These are phyloP conservation scores for Coenobita brevimanus DNA, from an alignment of 1,140 invertebrate genomes.

Conservation along the genomic window DNA sequence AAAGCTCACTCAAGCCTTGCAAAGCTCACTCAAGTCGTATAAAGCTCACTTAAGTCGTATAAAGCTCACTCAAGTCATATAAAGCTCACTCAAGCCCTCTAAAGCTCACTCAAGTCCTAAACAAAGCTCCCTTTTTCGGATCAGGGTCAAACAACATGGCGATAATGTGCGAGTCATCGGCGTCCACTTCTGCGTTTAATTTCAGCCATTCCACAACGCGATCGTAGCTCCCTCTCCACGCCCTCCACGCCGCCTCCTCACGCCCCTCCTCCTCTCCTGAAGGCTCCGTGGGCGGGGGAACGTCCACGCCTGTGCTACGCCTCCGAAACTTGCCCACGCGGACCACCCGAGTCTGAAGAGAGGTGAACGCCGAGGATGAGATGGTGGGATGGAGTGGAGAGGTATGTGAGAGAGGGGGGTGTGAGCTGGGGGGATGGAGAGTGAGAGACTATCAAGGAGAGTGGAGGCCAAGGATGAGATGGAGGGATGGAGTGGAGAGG, in stretches of 20 bases:
- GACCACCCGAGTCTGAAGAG: conserved; percentile 2
- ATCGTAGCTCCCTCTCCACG: conserved; percentile 40
- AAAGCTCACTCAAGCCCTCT: too few species aligned
- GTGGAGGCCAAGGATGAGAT: too few species aligned
- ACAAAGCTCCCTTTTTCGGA: conserved; percentile 18
- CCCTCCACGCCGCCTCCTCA: conserved; percentile 42
- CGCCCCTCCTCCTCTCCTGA: conserved; percentile 6
- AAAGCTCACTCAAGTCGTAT: too few species aligned
- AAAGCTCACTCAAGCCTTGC: too few species aligned
- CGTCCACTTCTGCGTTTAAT: conserved; percentile 22
- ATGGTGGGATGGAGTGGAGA: too few species aligned
- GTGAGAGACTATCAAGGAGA: too few species aligned
- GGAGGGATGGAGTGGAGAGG: too few species aligned
- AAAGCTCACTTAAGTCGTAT: too few species aligned
- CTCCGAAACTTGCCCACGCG: background rate
- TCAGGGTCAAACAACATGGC: conserved; percentile 36
- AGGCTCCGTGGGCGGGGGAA: background rate
- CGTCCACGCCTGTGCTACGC: background rate
- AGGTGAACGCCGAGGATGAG: too few species aligned
- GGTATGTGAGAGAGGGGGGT: too few species aligned
- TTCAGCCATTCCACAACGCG: conserved; percentile 40
- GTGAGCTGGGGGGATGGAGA: too few species aligned
- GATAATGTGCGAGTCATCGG: conserved; percentile 44
- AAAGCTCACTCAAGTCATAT: too few species aligned
- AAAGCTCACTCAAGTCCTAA: conserved; percentile 5